A percentile compares a stretch with the other conserved stretches of the same genome.
Conservation (phyloP, 2,888 invertebrate species). For the Dorcus hopei region DNA sequence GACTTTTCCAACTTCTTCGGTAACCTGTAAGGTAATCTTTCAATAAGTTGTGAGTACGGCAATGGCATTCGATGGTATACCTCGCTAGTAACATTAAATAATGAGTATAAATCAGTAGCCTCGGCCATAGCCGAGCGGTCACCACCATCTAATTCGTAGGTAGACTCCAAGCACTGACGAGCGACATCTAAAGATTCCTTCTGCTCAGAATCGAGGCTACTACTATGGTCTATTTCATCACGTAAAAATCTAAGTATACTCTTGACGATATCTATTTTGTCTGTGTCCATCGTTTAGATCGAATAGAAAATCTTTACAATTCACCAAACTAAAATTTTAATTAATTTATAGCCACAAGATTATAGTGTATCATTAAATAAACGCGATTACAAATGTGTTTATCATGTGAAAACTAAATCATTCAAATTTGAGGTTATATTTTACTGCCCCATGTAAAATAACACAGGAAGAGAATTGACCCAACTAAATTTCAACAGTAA, state of each 20-base stretch:
- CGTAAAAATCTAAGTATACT: conserved; percentile 41
- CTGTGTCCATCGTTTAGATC: conserved; percentile 6
- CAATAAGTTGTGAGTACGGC: too few species aligned
- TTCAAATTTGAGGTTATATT: too few species aligned
- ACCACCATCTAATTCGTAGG: conserved; percentile 64
- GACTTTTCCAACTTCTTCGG: conserved; percentile 57
- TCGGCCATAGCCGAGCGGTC: conserved; percentile 10
- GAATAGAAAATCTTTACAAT: neutral
- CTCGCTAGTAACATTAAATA: conserved; percentile 15
- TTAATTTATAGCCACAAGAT: too few species aligned
- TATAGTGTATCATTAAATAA: too few species aligned
- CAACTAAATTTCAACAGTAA: too few species aligned
- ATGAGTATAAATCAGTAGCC: conserved; percentile 2
- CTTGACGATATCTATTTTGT: conserved; percentile 31
- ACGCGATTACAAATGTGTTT: too few species aligned
- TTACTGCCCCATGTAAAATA: too few species aligned
- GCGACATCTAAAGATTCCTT: conserved; percentile 88
- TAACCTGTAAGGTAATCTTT: conserved; percentile 38
- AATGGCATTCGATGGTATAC: conserved; percentile 1
- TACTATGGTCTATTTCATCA: conserved; percentile 33
- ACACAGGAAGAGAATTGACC: too few species aligned
- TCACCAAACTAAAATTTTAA: too few species aligned
- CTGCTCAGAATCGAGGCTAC: conserved; percentile 39
- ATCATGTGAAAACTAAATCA: too few species aligned
- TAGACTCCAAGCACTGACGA: conserved; percentile 89